Evolutionary conservation across 2,113 vertebrate genomes (phyloP), one percentile per base, ranked within the genome.

Genomic region (Engraulis encrasicolus): DNA sequence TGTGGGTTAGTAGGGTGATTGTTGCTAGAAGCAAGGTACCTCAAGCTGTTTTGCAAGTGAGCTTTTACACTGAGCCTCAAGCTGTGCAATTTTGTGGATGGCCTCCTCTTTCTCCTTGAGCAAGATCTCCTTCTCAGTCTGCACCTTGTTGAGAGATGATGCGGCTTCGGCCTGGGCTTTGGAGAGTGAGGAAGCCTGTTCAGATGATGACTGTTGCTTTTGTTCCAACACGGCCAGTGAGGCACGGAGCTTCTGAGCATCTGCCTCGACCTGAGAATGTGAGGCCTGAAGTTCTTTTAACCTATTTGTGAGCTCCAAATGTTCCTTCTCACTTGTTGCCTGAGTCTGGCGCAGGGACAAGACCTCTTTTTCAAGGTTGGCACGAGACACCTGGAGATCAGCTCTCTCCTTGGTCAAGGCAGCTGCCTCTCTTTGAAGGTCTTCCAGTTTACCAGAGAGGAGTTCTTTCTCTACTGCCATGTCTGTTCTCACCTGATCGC

Each of bases 11-110:
- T 93, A 90, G 88, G 88, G 88, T 82, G 91, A 87, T 34, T 17
- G 83, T 89, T 86, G 90, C 95, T 95, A 96, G 93, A 91, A 88
- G 83, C 84, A 48, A 87, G 93, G 93, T 95, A 96, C 96, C 95
- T 96, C 96, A 84, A 90, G 91, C 91, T 96, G 96, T 91, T 97
- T 93, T 83, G 93, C 95, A 95, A 97, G 93, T 85, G 95, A 95
- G 90, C 94, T 93, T 87, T 95, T 94, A 87, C 96, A 97, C 85
- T 97, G 96, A 84, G 89, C 92, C 92, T 97, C 92, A 86, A 93
- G 94, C 92, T 96, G 95, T 83, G 92, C 94, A 91, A 97, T 87
- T 93, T 94, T 96, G 90, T 95, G 92, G 84, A 87, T 81, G 86
- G 96, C 93, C 90, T 93, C 93, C 80, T 96, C 96, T 88, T 93